Conservation (phyloP, 2,888 invertebrate species). For the Hipparchia sbordonii region DNA sequence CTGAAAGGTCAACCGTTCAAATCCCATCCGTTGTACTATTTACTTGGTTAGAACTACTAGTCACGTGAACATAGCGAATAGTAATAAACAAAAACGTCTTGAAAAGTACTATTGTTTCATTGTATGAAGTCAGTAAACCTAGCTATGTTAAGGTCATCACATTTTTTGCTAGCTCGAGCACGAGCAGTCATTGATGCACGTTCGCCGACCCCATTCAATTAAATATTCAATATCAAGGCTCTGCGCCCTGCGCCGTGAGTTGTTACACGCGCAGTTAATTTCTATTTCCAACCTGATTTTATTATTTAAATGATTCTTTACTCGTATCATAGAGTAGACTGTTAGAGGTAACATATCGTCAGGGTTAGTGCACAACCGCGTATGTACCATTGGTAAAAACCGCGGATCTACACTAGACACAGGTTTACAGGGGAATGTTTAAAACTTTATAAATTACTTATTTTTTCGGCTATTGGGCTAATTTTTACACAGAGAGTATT, state of each 20-base stretch:
- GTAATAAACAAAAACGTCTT: neutral
- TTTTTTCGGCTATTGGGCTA: too few relatives aligned
- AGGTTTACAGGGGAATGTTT: too few relatives aligned
- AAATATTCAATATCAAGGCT: constrained; percentile 18
- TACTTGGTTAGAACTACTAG: too few relatives aligned
- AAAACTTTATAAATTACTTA: too few relatives aligned
- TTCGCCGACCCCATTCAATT: constrained; percentile 12
- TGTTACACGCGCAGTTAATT: constrained; percentile 21
- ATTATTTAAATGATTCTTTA: constrained; percentile 16
- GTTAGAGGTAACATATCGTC: neutral
- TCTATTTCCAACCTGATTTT: constrained; percentile 16
- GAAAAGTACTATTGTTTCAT: neutral
- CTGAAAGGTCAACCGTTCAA: too few relatives aligned
- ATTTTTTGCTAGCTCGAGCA: neutral
- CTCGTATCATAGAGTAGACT: constrained; percentile 10
- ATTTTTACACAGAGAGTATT: too few relatives aligned
- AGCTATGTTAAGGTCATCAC: neutral
- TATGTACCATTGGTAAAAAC: too few relatives aligned
- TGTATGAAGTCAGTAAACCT: neutral
- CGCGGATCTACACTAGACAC: too few relatives aligned
- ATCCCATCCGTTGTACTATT: too few relatives aligned
- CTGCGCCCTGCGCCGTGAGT: neutral
- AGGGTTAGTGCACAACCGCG: too few relatives aligned
- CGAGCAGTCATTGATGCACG: neutral
- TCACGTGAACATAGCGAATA: too few relatives aligned